phyloP scores from a whole-genome alignment of 1,140 invertebrate species.

The Gonioctena quinquepunctata region DNA sequence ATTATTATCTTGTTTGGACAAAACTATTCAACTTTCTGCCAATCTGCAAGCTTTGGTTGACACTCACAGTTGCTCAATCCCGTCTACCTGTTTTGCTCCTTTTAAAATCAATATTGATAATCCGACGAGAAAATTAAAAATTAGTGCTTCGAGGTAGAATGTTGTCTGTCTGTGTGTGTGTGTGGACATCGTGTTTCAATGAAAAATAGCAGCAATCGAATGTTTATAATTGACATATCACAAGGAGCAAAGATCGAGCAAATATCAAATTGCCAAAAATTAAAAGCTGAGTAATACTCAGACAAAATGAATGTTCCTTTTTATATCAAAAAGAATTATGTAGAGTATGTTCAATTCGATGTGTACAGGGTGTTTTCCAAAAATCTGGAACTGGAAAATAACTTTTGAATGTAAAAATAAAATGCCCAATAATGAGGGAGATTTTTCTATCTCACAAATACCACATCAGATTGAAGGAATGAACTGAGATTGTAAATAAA shows the following conservation, averaged over 20 bases:
- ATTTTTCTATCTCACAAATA: too few relatives aligned
- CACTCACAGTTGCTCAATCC: background rate
- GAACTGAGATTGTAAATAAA: too few relatives aligned
- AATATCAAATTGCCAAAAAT: slow-evolving; percentile 40
- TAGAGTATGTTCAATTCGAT: background rate
- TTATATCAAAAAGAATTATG: slow-evolving; percentile 39
- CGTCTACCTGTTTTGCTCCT: slow-evolving; percentile 7
- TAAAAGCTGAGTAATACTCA: slow-evolving; percentile 35
- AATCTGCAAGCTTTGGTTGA: background rate
- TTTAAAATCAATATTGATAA: too few relatives aligned
- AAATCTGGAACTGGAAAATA: background rate
- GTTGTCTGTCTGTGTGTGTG: slow-evolving; percentile 19
- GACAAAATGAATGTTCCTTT: slow-evolving; percentile 49
- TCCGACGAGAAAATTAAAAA: background rate
- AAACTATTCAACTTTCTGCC: too few relatives aligned
- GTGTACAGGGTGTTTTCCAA: background rate
- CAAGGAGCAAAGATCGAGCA: slow-evolving; percentile 27
- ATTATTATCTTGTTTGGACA: too few relatives aligned
- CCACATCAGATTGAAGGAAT: too few relatives aligned
- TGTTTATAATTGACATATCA: slow-evolving; percentile 35
- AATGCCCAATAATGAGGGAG: too few relatives aligned
- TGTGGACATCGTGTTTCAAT: slow-evolving; percentile 18
- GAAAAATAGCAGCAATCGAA: background rate
- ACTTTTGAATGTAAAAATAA: too few relatives aligned
- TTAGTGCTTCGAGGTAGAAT: background rate